Evolutionary conservation across 2,113 vertebrate genomes (phyloP).

Genomic region (Oceanites oceanicus): DNA sequence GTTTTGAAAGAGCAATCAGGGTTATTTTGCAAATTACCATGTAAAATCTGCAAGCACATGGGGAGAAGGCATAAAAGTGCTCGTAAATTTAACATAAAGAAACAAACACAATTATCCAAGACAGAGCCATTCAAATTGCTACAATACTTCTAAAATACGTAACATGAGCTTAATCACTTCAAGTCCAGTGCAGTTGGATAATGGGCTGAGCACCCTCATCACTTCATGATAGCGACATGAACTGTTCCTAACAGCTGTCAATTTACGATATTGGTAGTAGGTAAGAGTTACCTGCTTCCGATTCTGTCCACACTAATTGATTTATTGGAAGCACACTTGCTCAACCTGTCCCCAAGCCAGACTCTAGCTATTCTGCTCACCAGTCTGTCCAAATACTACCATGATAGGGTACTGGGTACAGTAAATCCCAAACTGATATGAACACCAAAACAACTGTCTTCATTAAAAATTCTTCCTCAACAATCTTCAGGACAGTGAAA

Average conservation of each 20-base stretch:
- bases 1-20: constrained; percentile 36
- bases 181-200: neutral
- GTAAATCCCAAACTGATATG: neutral
- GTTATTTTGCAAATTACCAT: constrained; percentile 14
- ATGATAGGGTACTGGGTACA: neutral
- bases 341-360: neutral
- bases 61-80: constrained; percentile 33
- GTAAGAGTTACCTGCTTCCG: neutral
- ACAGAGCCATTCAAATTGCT: neutral
- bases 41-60: neutral
- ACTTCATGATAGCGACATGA: neutral
- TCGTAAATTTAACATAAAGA: constrained; percentile 29
- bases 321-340: neutral
- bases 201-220: neutral
- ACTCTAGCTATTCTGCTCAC: neutral
- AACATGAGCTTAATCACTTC: neutral
- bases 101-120: constrained; percentile 49
- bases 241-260: neutral
- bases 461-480: neutral
- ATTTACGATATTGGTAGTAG: rapidly evolving
- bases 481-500: neutral
- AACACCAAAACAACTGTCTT: neutral
- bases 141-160: neutral
- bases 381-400: rapidly evolving
- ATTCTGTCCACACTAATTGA: rapidly evolving